Conservation (phyloP, 2,797 vertebrate species). For the Apodemus agrarius region DNA sequence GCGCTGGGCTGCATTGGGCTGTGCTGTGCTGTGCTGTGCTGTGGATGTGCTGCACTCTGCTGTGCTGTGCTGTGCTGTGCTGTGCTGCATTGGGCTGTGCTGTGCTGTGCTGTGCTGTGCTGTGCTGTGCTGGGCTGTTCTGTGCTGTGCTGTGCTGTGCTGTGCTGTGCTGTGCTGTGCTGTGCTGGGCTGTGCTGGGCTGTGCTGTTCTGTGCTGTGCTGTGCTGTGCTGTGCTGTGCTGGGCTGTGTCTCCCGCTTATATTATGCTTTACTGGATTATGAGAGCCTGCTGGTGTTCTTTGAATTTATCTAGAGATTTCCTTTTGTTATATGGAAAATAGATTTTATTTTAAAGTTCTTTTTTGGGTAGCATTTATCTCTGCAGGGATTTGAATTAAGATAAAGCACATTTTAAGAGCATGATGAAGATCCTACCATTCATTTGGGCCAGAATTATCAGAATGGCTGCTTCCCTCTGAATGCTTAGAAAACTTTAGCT, state of each 20-base stretch:
- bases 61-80: no score
- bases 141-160: no score
- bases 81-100: no score
- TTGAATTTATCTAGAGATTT: conserved; percentile 18
- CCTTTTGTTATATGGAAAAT: not conserved
- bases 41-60: no score
- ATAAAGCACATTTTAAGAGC: not conserved
- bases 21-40: no score
- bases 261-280: not conserved
- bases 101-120: no score
- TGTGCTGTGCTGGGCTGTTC: no score
- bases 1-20: no score
- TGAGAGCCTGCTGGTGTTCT: not conserved
- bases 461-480: not conserved
- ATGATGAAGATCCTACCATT: not conserved
- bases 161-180: no score
- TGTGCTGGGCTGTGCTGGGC: no score
- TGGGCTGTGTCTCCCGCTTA: not conserved
- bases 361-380: conserved; percentile 18
- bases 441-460: not conserved
- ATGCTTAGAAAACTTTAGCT: not conserved
- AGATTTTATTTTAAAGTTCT: conserved; percentile 7
- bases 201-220: no score
- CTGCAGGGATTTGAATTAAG: conserved; percentile 5
- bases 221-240: no score